Conservation (phyloP, 2,797 vertebrate genomes). For the Helarctos malayanus region DNA sequence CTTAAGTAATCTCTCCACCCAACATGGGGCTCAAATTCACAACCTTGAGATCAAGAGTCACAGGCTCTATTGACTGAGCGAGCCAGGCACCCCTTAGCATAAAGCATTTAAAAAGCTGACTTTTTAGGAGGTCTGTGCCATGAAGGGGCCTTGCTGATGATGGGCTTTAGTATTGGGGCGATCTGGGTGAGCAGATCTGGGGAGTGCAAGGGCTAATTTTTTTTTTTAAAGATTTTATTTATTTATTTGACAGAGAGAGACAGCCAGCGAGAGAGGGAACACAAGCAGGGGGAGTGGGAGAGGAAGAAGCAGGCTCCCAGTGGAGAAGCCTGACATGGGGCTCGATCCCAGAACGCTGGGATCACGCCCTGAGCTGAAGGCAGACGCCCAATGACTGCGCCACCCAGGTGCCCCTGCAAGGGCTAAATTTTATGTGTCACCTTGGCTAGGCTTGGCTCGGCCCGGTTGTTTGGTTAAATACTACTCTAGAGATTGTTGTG, state of each 20-base stretch:
- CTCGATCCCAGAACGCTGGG: too few relatives aligned
- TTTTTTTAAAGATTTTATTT: too few relatives aligned
- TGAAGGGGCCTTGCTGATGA: background rate
- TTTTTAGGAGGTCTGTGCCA: background rate
- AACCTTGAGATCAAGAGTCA: background rate
- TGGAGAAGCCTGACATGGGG: too few relatives aligned
- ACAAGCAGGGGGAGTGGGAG: too few relatives aligned
- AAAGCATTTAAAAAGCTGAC: background rate
- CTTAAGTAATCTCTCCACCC: background rate
- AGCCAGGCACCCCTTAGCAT: background rate
- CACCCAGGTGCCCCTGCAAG: background rate
- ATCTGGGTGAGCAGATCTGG: background rate
- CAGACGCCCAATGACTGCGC: too few relatives aligned
- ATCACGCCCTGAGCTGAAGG: too few relatives aligned
- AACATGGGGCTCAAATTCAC: background rate
- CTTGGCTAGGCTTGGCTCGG: background rate
- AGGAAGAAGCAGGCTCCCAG: too few relatives aligned
- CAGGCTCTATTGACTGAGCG: background rate
- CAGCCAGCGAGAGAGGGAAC: too few relatives aligned
- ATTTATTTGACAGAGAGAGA: too few relatives aligned
- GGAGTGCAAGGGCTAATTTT: conserved; percentile 8
- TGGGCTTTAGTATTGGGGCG: background rate
- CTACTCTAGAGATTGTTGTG: background rate
- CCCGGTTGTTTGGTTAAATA: background rate
- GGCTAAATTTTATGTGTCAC: conserved; percentile 6